A percentile compares a stretch with the other conserved stretches of the same genome.
Evolutionary conservation across 1,140 invertebrate genomes (phyloP).

Genomic region (Zophobas morio): DNA sequence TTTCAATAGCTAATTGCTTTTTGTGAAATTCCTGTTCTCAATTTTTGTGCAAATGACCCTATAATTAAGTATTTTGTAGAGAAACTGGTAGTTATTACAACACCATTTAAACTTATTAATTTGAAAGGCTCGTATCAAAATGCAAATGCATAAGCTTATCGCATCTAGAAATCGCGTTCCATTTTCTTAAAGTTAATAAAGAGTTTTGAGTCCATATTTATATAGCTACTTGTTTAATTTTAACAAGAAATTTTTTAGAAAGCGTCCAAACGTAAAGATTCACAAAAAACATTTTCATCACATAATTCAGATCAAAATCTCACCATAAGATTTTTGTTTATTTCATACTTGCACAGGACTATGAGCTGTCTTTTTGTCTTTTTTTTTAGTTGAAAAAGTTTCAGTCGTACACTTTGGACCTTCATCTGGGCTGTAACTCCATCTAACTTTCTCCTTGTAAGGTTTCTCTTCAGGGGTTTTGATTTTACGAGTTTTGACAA

Average conservation of each 20-base stretch:
- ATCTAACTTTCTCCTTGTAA: conserved; percentile 64
- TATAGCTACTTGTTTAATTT: neutral
- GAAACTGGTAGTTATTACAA: too few species aligned
- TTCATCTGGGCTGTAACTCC: conserved; percentile 67
- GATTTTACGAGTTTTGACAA: conserved; percentile 67
- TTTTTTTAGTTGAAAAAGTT: conserved; percentile 62
- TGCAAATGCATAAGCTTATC: too few species aligned
- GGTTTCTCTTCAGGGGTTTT: conserved; percentile 66
- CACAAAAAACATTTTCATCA: neutral
- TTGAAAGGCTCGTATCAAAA: too few species aligned
- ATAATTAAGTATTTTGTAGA: too few species aligned
- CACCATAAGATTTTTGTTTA: conserved; percentile 36
- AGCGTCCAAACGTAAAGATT: too few species aligned
- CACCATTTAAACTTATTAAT: too few species aligned
- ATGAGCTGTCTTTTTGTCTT: conserved; percentile 61
- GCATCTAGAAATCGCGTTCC: too few species aligned
- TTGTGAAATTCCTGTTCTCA: too few species aligned
- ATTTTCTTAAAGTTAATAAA: too few species aligned
- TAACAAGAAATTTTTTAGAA: too few species aligned
- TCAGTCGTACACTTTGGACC: conserved; percentile 66
- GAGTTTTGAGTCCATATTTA: neutral
- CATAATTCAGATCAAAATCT: conserved; percentile 28
- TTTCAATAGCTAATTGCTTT: too few species aligned
- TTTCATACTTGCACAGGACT: conserved; percentile 64
- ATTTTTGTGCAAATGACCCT: too few species aligned